Evolutionary conservation across 2,797 vertebrate genomes (phyloP).

Genomic region (Anabacerthia variegaticeps): DNA sequence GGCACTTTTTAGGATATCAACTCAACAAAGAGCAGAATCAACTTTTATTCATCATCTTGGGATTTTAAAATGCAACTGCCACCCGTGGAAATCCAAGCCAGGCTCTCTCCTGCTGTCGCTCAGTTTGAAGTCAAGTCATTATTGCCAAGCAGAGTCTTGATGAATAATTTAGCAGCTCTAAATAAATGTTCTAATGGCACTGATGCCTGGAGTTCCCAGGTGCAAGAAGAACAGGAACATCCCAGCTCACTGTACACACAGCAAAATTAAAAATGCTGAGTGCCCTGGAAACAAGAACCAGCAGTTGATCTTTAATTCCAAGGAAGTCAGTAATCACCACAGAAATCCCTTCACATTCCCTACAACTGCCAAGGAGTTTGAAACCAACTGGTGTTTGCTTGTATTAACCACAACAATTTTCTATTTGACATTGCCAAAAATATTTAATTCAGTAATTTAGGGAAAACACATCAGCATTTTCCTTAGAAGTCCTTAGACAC

Average conservation of each 20-base stretch:
- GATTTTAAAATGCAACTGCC: background rate
- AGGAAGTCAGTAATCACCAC: background rate
- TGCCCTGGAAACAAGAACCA: background rate
- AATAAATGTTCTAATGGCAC: background rate
- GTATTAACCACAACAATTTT: background rate
- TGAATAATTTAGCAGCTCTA: background rate
- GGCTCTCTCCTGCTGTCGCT: background rate
- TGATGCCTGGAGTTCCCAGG: background rate
- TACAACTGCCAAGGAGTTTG: background rate
- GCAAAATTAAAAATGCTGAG: background rate
- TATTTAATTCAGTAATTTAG: background rate
- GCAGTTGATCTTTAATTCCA: background rate
- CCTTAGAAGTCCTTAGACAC: background rate
- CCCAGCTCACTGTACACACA: background rate
- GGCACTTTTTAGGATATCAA: background rate
- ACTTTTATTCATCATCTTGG: background rate
- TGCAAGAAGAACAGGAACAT: background rate
- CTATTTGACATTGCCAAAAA: background rate
- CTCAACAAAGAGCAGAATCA: background rate
- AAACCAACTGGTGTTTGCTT: background rate
- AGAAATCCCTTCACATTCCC: background rate
- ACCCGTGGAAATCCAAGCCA: background rate
- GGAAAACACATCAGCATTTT: background rate
- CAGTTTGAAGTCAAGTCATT: background rate
- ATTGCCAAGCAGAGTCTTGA: background rate